Percentiles rank a stretch among this genome's conserved stretches.
phyloP scores from a whole-genome alignment of 1,140 invertebrate genomes.

The Antheraea mylitta region DNA sequence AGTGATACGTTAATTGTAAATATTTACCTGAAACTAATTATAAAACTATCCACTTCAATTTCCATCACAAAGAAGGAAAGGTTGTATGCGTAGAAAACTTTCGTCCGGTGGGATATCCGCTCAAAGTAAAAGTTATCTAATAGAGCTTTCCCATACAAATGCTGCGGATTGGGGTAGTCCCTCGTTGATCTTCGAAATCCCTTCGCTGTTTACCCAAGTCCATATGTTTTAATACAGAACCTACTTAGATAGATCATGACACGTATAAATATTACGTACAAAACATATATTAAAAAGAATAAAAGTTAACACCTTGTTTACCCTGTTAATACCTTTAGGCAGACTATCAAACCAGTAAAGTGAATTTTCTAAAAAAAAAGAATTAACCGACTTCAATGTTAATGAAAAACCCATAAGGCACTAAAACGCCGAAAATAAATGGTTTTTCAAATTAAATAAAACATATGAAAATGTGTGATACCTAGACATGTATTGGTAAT shows the following conservation, averaged over 20 bases:
- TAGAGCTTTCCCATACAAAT: conserved; percentile 2
- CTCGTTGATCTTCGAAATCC: not conserved
- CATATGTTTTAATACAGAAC: not conserved
- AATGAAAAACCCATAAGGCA: no score
- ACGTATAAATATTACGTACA: not conserved
- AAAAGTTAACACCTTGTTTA: no score
- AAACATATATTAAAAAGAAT: no score
- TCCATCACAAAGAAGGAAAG: conserved; percentile 1
- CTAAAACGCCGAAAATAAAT: no score
- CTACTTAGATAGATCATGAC: not conserved
- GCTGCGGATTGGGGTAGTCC: not conserved
- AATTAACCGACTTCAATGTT: no score
- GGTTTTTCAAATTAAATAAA: no score
- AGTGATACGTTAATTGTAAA: not conserved
- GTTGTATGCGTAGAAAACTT: conserved; percentile 1
- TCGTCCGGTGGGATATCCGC: not conserved
- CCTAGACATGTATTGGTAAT: no score
- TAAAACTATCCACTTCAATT: not conserved
- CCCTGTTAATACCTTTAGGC: no score
- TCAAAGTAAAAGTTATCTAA: conserved; percentile 11
- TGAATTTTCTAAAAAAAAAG: no score
- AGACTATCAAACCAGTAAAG: no score
- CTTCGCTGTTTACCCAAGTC: not conserved
- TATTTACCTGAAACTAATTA: conserved; percentile 3
- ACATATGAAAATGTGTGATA: no score